Conservation (phyloP, 1,140 invertebrate species). For the Drosophila sturtevanti region DNA sequence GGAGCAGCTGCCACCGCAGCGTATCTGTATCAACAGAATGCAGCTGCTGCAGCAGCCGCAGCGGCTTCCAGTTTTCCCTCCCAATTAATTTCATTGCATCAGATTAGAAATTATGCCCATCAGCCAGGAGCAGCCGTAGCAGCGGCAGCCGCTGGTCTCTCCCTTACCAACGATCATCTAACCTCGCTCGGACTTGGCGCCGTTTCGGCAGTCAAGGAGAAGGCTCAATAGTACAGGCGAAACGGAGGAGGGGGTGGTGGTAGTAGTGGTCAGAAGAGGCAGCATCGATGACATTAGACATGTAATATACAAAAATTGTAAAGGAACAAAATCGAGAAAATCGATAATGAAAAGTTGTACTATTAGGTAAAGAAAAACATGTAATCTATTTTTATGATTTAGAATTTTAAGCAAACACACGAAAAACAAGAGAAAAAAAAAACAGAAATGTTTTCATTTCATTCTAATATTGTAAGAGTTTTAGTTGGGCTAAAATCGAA, state of each 20-base stretch:
- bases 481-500: slow-evolving; percentile 19
- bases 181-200: slow-evolving; percentile 70
- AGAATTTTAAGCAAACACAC: neutral
- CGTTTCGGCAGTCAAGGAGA: slow-evolving; percentile 72
- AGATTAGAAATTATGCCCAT: slow-evolving; percentile 98
- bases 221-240: slow-evolving; percentile 81
- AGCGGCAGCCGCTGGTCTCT: slow-evolving; percentile 83
- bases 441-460: neutral
- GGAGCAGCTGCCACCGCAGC: slow-evolving; percentile 82
- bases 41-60: slow-evolving; percentile 84
- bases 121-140: slow-evolving; percentile 87
- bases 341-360: slow-evolving; percentile 19
- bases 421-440: too few relatives aligned
- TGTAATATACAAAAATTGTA: slow-evolving; percentile 16
- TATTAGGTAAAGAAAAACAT: slow-evolving; percentile 14
- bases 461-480: slow-evolving; percentile 8
- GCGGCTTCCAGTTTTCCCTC: slow-evolving; percentile 92
- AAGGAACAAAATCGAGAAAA: slow-evolving; percentile 25
- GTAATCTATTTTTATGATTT: neutral
- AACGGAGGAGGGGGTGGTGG: neutral
- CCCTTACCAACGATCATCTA: slow-evolving; percentile 74
- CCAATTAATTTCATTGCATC: slow-evolving; percentile 97
- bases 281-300: slow-evolving; percentile 58
- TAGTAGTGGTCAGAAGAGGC: slow-evolving; percentile 48
- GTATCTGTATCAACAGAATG: slow-evolving; percentile 81